Conservation (phyloP, 2,113 vertebrate genomes). For the Phyllostomus hastatus region DNA sequence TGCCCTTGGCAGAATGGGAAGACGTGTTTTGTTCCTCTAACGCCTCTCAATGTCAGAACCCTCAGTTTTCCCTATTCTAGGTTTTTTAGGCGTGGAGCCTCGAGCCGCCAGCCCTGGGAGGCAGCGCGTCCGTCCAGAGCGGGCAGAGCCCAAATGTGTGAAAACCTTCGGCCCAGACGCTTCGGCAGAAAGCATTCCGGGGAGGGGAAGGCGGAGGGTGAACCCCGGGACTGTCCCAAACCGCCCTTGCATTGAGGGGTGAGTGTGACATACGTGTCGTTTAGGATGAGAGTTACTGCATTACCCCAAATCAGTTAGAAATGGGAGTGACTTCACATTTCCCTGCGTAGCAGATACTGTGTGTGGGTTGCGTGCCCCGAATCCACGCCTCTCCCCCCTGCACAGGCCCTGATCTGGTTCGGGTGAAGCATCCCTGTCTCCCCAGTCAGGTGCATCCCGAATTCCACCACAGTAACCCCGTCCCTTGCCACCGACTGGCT, state of each 20-base stretch:
- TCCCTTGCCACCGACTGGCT: background rate
- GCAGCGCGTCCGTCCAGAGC: background rate
- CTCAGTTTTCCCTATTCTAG: background rate
- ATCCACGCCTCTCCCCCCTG: background rate
- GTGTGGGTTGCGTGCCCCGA: fast-evolving
- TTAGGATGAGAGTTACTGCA: background rate
- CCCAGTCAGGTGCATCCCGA: fast-evolving
- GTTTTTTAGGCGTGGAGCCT: background rate
- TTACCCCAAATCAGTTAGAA: background rate
- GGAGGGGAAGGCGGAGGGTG: background rate
- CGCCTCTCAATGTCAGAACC: background rate
- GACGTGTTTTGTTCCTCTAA: background rate
- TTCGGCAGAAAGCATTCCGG: background rate
- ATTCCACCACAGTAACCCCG: fast-evolving
- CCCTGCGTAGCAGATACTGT: background rate
- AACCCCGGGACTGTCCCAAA: background rate
- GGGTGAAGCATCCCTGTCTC: background rate
- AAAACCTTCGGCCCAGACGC: background rate
- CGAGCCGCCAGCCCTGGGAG: background rate
- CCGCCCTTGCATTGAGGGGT: background rate
- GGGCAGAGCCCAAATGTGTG: background rate
- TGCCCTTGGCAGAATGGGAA: background rate
- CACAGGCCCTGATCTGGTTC: background rate
- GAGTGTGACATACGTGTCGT: background rate
- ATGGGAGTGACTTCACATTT: background rate